Conservation (phyloP, 2,797 vertebrate species). For the Gymnothorax reevesii region DNA sequence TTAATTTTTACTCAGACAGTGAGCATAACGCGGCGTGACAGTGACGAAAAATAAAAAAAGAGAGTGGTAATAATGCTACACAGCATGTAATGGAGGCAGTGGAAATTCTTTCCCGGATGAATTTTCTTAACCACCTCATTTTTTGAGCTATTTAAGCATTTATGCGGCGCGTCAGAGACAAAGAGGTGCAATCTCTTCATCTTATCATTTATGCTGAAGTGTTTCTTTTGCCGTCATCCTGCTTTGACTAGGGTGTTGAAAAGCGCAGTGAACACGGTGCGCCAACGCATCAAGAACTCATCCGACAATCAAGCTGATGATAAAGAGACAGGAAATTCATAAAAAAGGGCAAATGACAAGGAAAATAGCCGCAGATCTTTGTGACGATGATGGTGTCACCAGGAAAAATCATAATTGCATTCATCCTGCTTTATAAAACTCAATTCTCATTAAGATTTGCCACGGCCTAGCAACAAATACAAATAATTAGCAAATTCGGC, state of each 20-base stretch:
- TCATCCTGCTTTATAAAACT: background rate
- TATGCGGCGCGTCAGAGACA: background rate
- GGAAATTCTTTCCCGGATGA: background rate
- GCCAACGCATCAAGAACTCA: background rate
- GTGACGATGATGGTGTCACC: background rate
- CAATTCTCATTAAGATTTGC: background rate
- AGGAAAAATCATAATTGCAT: background rate
- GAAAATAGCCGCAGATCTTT: background rate
- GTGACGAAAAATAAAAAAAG: background rate
- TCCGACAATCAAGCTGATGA: background rate
- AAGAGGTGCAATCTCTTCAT: background rate
- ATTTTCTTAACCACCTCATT: background rate
- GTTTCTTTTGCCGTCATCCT: background rate
- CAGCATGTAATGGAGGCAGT: background rate
- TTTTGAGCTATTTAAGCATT: background rate
- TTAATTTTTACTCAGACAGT: background rate
- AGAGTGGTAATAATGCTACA: background rate
- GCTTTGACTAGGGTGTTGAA: background rate
- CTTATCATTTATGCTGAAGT: background rate
- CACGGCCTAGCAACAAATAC: background rate
- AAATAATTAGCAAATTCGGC: conserved; percentile 10
- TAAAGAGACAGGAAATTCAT: background rate
- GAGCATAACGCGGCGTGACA: background rate
- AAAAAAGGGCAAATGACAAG: background rate
- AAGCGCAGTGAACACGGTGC: background rate